Percentiles rank a stretch among this genome's conserved stretches.
These are phyloP conservation scores for Zophobas atratus DNA, from an alignment of 1,140 invertebrate species.

Conservation along the genomic window DNA sequence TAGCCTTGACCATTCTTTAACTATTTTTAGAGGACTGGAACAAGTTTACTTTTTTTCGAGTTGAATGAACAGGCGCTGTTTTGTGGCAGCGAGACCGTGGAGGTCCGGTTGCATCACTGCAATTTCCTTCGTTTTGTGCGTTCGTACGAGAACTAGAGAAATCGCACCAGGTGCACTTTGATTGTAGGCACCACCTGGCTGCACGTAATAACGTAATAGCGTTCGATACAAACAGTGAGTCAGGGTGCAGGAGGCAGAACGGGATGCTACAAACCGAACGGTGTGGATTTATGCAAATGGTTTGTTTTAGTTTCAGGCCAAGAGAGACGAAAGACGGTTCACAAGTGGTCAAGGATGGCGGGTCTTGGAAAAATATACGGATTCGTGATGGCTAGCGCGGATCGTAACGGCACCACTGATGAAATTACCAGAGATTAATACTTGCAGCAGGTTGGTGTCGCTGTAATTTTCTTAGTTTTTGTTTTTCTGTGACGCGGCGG, in stretches of 20 bases:
- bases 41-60: constrained; percentile 47
- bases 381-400: too few relatives aligned
- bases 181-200: constrained; percentile 12
- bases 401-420: too few relatives aligned
- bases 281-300: constrained; percentile 12
- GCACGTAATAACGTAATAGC: not conserved
- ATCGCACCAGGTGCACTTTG: constrained; percentile 6
- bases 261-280: constrained; percentile 2
- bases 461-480: too few relatives aligned
- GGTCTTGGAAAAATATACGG: not conserved
- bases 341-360: constrained; percentile 12
- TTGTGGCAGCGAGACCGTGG: constrained; percentile 24
- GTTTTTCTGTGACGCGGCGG: too few relatives aligned
- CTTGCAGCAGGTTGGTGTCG: too few relatives aligned
- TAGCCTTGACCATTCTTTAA: constrained; percentile 45
- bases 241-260: constrained; percentile 32
- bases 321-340: constrained; percentile 15
- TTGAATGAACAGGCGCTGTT: constrained; percentile 44
- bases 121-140: constrained; percentile 21
- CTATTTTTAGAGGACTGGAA: constrained; percentile 48
- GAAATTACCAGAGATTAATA: too few relatives aligned
- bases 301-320: constrained; percentile 5
- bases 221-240: constrained; percentile 30
- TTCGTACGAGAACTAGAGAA: not conserved
- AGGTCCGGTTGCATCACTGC: constrained; percentile 23